Conservation (phyloP, 2,888 invertebrate species). For the Cordilura impudica region DNA sequence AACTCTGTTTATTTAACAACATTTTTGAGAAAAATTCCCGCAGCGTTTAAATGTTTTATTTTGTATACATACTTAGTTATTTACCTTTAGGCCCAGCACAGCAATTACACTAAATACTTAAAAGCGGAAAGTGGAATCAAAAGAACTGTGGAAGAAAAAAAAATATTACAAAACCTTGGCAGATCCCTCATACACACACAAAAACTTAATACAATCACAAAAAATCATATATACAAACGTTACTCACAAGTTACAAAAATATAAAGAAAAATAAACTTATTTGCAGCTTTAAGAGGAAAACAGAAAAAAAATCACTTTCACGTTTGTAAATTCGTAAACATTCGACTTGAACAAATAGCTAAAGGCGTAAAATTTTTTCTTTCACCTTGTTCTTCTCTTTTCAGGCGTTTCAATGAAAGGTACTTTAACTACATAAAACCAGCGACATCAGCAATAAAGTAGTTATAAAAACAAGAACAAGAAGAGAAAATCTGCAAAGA, state of each 20-base stretch:
- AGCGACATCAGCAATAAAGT: not conserved
- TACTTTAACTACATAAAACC: conserved; percentile 5
- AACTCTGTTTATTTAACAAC: not conserved
- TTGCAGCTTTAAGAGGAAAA: not conserved
- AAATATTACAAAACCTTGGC: not conserved
- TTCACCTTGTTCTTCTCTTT: not conserved
- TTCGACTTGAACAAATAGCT: conserved; percentile 54
- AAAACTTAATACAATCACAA: not conserved
- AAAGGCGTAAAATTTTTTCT: conserved; percentile 25
- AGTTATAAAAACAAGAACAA: not conserved
- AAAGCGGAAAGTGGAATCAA: conserved; percentile 44
- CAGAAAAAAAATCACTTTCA: conserved; percentile 36
- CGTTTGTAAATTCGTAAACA: conserved; percentile 53
- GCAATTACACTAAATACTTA: conserved; percentile 56
- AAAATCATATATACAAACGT: not conserved
- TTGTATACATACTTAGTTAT: conserved; percentile 30
- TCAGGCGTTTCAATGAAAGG: not conserved
- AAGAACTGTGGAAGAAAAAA: conserved; percentile 20
- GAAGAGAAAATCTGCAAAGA: not conserved
- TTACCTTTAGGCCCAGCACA: conserved; percentile 49
- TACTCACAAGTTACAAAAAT: not conserved
- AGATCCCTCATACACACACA: not conserved
- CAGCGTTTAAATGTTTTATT: conserved; percentile 15
- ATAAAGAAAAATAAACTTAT: not conserved
- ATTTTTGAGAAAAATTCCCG: conserved; percentile 5